Conservation (phyloP, 1,140 invertebrate species). For the Yoshiicerus persimilis region DNA sequence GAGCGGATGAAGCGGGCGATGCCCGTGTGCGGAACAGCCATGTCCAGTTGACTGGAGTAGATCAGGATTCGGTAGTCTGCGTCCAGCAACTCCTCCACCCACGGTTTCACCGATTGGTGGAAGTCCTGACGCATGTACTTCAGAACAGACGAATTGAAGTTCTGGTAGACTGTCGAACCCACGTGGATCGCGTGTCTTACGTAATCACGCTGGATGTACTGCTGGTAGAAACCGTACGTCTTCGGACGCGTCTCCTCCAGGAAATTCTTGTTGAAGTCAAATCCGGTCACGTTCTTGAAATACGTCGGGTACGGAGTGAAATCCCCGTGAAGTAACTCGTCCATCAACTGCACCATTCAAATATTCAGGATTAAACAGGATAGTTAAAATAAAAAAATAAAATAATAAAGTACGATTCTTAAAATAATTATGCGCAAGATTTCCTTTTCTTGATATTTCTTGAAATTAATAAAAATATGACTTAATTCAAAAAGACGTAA, state of each 20-base stretch:
- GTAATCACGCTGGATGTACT: slow-evolving; percentile 53
- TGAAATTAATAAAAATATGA: too few species aligned
- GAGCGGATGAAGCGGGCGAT: slow-evolving; percentile 57
- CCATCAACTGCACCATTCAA: slow-evolving; percentile 56
- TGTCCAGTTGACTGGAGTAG: slow-evolving; percentile 47
- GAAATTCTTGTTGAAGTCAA: slow-evolving; percentile 59
- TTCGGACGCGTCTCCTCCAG: slow-evolving; percentile 54
- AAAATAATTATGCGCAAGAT: too few species aligned
- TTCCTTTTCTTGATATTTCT: too few species aligned
- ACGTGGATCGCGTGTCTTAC: slow-evolving; percentile 59
- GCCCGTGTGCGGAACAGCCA: slow-evolving; percentile 57
- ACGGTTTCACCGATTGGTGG: slow-evolving; percentile 32
- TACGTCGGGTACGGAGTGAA: slow-evolving; percentile 54
- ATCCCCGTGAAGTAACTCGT: slow-evolving; percentile 58
- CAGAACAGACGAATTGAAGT: slow-evolving; percentile 34
- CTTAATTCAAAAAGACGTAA: too few species aligned
- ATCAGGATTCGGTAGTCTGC: slow-evolving; percentile 52
- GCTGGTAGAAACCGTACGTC: slow-evolving; percentile 54
- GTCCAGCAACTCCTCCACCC: slow-evolving; percentile 48
- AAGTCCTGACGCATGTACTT: slow-evolving; percentile 38
- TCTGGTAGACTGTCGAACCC: slow-evolving; percentile 52
- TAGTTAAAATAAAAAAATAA: too few species aligned
- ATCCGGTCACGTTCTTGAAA: slow-evolving; percentile 59
- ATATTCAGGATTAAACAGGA: too few species aligned
- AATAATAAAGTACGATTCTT: too few species aligned